Evolutionary conservation across 2,113 vertebrate species (phyloP), one percentile per base, ranked within the genome.

Genomic region (Albula glossodonta): DNA sequence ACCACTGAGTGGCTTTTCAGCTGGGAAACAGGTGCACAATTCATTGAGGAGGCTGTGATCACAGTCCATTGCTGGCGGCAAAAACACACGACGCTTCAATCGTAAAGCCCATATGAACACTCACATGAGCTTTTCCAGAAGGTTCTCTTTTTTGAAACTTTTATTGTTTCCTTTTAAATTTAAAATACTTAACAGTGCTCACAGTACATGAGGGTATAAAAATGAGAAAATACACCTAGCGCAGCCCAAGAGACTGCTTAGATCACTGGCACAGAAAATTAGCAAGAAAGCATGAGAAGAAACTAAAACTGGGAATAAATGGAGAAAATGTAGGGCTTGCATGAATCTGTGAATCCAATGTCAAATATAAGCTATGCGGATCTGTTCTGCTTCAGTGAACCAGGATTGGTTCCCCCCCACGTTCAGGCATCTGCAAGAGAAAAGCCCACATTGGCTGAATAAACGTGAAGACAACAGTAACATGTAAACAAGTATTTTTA

Each of bases 161-260:
- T 93, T 92, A 92, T 92, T 94, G 80, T 90, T 86, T 87, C 70
- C 49, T 88, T 81, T 81, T 86, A 88, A 87, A 92, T 80, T 86
- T 84, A 74, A 89, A 90, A 79, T 51, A 86, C 88, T 60, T 91
- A 89, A 92, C 84, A 85, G 66, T 85, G 86, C 86, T 90, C 13
- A 93, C 88, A 85, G 56, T 81, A 85, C 90, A 91, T 82, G 81
- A 10, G 78, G 52, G 60, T 84, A 81, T 93, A 94, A 85, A 93
- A 94, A 94, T 87, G 84, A 82, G 80, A 3, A 88, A 80, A 78
- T n/a, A 89, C 84, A 48, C 56, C 70, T 83, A 79, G 50, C 81
- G 22, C 5, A 82, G 50, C 70, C 78, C 53, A 51, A 66, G 31
- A 63, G 13, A 83, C 48, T 56, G 17, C 7, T 6, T 51, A 53